A percentile compares a stretch with the other conserved stretches of the same genome.
Conservation (phyloP, 2,888 invertebrate species). For the Stenolophus ochropezus region DNA sequence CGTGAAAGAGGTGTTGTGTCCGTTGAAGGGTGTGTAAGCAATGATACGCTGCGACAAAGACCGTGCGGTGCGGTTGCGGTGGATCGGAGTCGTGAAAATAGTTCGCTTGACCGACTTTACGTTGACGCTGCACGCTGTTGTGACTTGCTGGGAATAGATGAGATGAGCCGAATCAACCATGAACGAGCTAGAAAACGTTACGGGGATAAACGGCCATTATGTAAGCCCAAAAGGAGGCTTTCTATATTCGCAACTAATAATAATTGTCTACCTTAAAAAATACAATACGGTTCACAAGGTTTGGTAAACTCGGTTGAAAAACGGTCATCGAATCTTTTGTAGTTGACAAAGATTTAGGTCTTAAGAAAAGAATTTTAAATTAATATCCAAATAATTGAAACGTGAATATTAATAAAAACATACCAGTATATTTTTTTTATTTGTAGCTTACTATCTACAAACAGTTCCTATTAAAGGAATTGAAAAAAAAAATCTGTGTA, state of each 20-base stretch:
- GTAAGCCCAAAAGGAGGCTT: background rate
- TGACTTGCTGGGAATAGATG: slow-evolving; percentile 6
- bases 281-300: background rate
- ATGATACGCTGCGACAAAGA: background rate
- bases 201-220: background rate
- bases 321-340: too few relatives aligned
- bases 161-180: slow-evolving; percentile 13
- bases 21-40: slow-evolving; percentile 12
- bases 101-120: slow-evolving; percentile 27
- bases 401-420: too few relatives aligned
- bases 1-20: background rate
- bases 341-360: too few relatives aligned
- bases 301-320: too few relatives aligned
- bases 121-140: slow-evolving; percentile 22
- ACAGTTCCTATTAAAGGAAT: too few relatives aligned
- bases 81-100: slow-evolving; percentile 26
- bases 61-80: background rate
- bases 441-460: too few relatives aligned
- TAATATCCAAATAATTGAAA: too few relatives aligned
- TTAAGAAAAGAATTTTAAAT: too few relatives aligned
- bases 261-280: background rate
- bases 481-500: too few relatives aligned
- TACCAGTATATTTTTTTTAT: too few relatives aligned
- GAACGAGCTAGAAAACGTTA: background rate
- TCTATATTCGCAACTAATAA: background rate